Conservation (phyloP, 2,113 vertebrate genomes). For the Steatornis caripensis region DNA sequence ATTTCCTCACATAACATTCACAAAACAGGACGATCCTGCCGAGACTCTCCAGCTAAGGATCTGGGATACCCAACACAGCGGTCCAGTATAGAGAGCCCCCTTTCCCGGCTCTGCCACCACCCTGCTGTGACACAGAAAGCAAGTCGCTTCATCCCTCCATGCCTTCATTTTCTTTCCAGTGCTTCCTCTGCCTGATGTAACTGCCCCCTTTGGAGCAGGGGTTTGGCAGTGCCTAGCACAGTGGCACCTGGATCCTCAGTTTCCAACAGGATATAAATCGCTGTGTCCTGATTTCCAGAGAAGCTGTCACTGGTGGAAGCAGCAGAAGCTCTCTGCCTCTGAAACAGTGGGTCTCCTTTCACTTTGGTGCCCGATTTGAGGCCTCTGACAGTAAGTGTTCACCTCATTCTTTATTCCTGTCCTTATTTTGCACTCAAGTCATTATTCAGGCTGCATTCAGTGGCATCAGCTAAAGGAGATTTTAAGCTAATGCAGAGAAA, state of each 20-base stretch:
- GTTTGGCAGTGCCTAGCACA: background rate
- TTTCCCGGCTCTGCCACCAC: background rate
- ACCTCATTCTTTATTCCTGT: conserved; percentile 14
- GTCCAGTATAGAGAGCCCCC: background rate
- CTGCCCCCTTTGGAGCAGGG: background rate
- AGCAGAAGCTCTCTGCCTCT: background rate
- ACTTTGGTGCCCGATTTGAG: background rate
- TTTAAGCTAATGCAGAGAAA: conserved; percentile 40
- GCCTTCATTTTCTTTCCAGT: background rate
- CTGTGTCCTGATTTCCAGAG: background rate
- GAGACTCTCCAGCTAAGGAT: background rate
- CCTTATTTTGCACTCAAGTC: conserved; percentile 39
- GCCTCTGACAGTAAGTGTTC: conserved; percentile 17
- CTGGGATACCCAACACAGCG: background rate
- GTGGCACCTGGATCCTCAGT: background rate
- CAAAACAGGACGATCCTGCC: background rate
- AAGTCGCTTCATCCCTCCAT: background rate
- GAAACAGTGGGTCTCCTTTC: background rate
- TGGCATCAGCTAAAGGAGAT: conserved; percentile 26
- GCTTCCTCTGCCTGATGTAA: background rate
- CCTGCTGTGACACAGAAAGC: background rate
- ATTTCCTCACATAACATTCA: background rate
- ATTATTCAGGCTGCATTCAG: conserved; percentile 30
- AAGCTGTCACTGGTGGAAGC: background rate
- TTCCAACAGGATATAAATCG: background rate